Evolutionary conservation across 1,140 invertebrate species (phyloP).

Genomic region (Anoplolepis gracilipes): DNA sequence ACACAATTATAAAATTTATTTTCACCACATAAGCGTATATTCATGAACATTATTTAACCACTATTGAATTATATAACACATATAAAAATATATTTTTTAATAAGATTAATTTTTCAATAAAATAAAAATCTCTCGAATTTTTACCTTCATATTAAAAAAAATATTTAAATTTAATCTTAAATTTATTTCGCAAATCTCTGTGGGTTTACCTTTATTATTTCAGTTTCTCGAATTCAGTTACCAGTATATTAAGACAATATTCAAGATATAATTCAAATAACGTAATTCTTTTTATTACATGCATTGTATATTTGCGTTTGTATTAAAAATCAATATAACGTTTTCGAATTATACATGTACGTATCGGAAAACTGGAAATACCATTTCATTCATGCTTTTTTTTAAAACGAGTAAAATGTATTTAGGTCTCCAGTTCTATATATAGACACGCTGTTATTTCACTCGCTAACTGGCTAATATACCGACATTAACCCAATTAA

Average conservation of each 20-base stretch:
- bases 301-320: not conserved
- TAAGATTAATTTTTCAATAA: not conserved
- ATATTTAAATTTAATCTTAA: not conserved
- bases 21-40: not conserved
- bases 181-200: not conserved
- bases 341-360: not conserved
- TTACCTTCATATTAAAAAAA: not conserved
- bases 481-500: conserved; percentile 45
- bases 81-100: conserved; percentile 2
- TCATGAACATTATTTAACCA: not conserved
- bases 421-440: not conserved
- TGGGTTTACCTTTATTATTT: not conserved
- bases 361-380: not conserved
- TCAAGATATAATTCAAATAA: not conserved
- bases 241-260: not conserved
- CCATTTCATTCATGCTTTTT: not conserved
- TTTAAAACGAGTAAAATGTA: not conserved
- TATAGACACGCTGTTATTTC: conserved; percentile 35
- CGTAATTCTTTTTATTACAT: not conserved
- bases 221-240: not conserved
- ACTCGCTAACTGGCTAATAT: conserved; percentile 27
- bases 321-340: not conserved
- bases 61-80: not conserved
- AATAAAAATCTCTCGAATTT: not conserved
- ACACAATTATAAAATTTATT: conserved; percentile 12